A percentile compares a stretch with the other conserved stretches of the same genome.
These are phyloP conservation scores for Agelas oroides DNA, from an alignment of 37 sponge, comb jelly and placozoan species.

Conservation along the genomic window DNA sequence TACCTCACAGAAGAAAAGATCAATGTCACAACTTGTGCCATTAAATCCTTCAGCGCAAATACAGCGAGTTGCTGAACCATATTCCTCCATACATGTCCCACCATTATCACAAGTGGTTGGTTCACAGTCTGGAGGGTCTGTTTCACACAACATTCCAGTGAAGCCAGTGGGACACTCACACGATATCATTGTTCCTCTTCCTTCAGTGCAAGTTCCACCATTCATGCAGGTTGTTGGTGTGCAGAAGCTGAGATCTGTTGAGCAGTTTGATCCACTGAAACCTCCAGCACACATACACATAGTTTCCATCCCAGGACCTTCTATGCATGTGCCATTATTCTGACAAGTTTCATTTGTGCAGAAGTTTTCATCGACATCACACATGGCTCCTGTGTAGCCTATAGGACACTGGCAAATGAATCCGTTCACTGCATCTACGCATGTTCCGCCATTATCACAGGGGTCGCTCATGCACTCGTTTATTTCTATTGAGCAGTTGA, in stretches of 20 bases:
- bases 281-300: constrained; percentile 51
- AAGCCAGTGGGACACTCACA: constrained; percentile 58
- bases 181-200: not conserved
- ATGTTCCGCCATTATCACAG: constrained; percentile 49
- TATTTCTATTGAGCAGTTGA: constrained; percentile 4
- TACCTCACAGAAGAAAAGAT: not conserved
- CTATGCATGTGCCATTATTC: constrained; percentile 64
- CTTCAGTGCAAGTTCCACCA: constrained; percentile 61
- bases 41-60: constrained; percentile 22
- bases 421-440: constrained; percentile 3
- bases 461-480: constrained; percentile 7
- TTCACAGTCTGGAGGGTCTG: too few relatives aligned
- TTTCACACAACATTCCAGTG: constrained; percentile 19
- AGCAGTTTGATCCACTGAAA: constrained; percentile 43
- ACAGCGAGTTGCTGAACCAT: constrained; percentile 39
- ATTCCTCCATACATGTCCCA: constrained; percentile 60
- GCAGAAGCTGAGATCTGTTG: constrained; percentile 13
- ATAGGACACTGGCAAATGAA: constrained; percentile 42
- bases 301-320: constrained; percentile 32
- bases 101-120: constrained; percentile 61
- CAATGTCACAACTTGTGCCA: constrained; percentile 30
- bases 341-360: constrained; percentile 41
- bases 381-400: constrained; percentile 26
- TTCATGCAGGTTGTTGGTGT: constrained; percentile 44
- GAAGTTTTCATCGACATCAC: constrained; percentile 31